These are phyloP conservation scores for Petrolisthes manimaculis DNA, from an alignment of 2,888 invertebrate genomes.

Conservation along the genomic window DNA sequence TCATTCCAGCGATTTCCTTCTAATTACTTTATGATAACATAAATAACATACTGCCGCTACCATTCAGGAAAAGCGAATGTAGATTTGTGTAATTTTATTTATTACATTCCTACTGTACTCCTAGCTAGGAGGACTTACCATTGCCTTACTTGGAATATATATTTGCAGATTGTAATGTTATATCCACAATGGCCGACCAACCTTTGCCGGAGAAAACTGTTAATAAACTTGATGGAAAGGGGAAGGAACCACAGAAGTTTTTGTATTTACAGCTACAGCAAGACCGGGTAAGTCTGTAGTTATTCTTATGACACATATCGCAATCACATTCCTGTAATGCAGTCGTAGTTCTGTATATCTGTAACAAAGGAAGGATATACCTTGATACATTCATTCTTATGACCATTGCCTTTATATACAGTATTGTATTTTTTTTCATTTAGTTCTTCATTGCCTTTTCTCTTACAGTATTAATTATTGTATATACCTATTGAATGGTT, in stretches of 20 bases:
- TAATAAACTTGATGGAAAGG: constrained; percentile 37
- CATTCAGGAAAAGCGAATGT: too few species aligned
- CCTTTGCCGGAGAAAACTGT: constrained; percentile 23
- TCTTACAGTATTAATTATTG: too few species aligned
- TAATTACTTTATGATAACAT: too few species aligned
- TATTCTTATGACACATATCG: neutral
- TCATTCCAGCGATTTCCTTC: too few species aligned
- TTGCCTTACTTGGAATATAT: neutral
- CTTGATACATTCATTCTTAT: neutral
- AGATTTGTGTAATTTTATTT: too few species aligned
- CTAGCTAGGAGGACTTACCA: too few species aligned
- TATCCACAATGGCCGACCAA: constrained; percentile 47
- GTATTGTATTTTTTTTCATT: neutral
- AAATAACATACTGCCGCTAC: too few species aligned
- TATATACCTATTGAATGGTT: too few species aligned
- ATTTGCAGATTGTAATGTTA: neutral
- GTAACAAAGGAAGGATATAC: neutral
- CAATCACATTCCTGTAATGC: neutral
- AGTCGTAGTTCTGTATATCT: too few species aligned
- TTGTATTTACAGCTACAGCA: constrained; percentile 53
- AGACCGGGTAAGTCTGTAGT: constrained; percentile 38
- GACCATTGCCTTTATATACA: neutral
- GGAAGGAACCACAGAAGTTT: constrained; percentile 56
- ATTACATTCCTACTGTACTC: too few species aligned
- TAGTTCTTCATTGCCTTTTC: neutral